Conservation (phyloP, 2,113 vertebrate species). For the Epinephelus cyanopodus region DNA sequence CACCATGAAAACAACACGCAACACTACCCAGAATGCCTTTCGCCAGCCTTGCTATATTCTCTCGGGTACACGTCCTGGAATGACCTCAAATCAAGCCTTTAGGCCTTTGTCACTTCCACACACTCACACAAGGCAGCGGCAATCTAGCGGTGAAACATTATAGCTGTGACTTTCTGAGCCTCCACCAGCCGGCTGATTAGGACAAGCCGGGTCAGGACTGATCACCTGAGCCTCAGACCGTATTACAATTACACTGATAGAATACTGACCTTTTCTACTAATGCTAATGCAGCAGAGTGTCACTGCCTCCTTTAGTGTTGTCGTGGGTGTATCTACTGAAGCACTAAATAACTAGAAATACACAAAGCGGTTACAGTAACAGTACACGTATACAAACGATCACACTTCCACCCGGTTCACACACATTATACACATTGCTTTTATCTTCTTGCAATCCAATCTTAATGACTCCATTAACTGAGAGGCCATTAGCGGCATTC, state of each 20-base stretch:
- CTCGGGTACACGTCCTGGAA: constrained; percentile 40
- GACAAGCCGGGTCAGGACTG: constrained; percentile 46
- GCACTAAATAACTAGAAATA: constrained; percentile 38
- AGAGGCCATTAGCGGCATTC: constrained; percentile 79
- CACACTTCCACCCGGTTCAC: constrained; percentile 46
- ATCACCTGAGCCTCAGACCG: constrained; percentile 68
- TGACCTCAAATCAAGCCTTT: constrained; percentile 60
- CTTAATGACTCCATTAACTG: constrained; percentile 83
- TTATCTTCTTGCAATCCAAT: constrained; percentile 79
- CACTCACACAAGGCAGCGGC: constrained; percentile 27
- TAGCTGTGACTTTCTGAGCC: constrained; percentile 49
- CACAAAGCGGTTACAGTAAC: constrained; percentile 53
- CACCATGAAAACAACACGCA: constrained; percentile 70
- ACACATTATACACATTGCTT: constrained; percentile 73
- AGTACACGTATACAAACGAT: constrained; percentile 63
- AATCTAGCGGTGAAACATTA: constrained; percentile 45
- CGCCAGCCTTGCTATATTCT: constrained; percentile 38
- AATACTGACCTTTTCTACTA: constrained; percentile 65
- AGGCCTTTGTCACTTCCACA: constrained; percentile 54
- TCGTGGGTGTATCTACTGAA: constrained; percentile 32
- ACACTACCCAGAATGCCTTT: constrained; percentile 72
- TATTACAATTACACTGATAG: constrained; percentile 57
- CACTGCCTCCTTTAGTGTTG: constrained; percentile 14
- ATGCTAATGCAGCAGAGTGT: constrained; percentile 41
- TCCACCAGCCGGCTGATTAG: constrained; percentile 55